Conservation (phyloP, 2,888 invertebrate genomes). For the Drosophila mettleri region DNA sequence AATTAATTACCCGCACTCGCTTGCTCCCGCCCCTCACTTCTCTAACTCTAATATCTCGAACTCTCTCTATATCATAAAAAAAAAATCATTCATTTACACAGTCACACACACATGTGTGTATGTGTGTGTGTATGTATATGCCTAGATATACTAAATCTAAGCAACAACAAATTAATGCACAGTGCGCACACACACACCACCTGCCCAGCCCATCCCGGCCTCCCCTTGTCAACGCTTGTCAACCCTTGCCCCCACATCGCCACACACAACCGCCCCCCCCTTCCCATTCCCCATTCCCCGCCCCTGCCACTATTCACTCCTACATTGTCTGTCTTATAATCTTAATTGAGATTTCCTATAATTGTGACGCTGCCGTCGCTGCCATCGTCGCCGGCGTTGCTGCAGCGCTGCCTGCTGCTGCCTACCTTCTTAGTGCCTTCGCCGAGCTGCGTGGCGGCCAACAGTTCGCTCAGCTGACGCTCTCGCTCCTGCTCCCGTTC, state of each 20-base stretch:
- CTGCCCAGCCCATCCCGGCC: no score
- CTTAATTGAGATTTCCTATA: slow-evolving; percentile 76
- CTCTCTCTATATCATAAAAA: slow-evolving; percentile 16
- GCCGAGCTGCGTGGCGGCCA: slow-evolving; percentile 70
- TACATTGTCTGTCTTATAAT: slow-evolving; percentile 28
- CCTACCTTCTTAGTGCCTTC: slow-evolving; percentile 74
- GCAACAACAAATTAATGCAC: slow-evolving; percentile 20
- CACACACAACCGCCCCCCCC: not conserved
- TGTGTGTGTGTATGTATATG: not conserved
- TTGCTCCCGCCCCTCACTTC: slow-evolving; percentile 5
- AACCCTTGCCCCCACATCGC: no score
- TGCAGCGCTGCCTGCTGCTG: slow-evolving; percentile 41
- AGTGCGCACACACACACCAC: slow-evolving; percentile 2
- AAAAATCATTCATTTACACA: slow-evolving; percentile 7
- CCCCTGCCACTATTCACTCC: no score
- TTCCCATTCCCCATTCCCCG: no score
- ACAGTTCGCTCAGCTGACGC: slow-evolving; percentile 66
- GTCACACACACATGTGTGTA: not conserved
- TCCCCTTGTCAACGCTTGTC: not conserved
- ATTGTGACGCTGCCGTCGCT: slow-evolving; percentile 64
- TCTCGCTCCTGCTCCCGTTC: slow-evolving; percentile 14
- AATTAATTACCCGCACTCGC: slow-evolving; percentile 63
- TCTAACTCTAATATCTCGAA: slow-evolving; percentile 39
- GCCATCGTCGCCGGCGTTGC: slow-evolving; percentile 21
- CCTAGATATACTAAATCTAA: slow-evolving; percentile 30